A percentile compares a stretch with the other conserved stretches of the same genome.
Conservation (phyloP, 2,113 vertebrate genomes). For the Calypte anna region DNA sequence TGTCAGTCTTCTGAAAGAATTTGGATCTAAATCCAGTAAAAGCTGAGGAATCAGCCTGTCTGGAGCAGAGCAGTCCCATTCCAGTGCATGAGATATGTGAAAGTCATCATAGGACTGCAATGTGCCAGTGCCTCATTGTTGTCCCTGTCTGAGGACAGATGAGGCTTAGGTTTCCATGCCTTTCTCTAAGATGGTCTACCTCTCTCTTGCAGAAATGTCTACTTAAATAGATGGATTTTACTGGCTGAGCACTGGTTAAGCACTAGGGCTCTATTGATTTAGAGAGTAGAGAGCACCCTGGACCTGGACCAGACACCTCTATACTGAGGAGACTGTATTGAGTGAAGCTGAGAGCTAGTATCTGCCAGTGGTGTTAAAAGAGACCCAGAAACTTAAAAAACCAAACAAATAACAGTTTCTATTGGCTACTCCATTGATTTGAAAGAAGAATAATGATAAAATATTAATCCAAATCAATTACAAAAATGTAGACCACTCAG, state of each 20-base stretch:
- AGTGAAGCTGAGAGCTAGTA: not conserved
- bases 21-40: not conserved
- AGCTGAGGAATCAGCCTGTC: not conserved
- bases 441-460: not conserved
- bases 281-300: not conserved
- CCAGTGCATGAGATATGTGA: not conserved
- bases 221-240: not conserved
- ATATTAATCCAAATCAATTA: not conserved
- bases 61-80: not conserved
- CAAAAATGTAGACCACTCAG: not conserved
- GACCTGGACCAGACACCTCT: not conserved
- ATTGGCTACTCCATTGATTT: not conserved
- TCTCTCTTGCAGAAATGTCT: not conserved
- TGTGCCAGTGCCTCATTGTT: rapidly evolving
- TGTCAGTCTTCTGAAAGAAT: not conserved
- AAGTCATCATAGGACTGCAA: not conserved
- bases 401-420: not conserved
- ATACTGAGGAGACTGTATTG: not conserved
- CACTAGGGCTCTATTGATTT: not conserved
- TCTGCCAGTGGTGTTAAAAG: not conserved
- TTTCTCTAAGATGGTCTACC: not conserved
- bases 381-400: not conserved
- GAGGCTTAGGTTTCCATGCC: not conserved
- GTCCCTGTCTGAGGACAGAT: not conserved
- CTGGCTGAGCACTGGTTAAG: not conserved